A percentile compares a stretch with the other conserved stretches of the same genome.
phyloP scores from a whole-genome alignment of 2,113 vertebrate species.

The Todiramphus chloris region DNA sequence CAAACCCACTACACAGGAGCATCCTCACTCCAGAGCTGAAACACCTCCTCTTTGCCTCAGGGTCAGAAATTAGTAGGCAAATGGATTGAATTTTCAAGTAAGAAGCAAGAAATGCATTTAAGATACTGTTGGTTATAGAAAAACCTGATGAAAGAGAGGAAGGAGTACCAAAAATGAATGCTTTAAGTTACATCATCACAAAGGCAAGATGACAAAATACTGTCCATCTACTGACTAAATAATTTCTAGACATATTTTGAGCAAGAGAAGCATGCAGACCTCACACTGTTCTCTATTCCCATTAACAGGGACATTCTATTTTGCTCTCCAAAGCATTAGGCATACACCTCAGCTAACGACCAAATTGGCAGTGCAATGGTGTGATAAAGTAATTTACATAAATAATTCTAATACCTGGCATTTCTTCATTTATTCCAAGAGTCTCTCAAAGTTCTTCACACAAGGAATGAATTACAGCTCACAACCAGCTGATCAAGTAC shows the following conservation, averaged over 20 bases:
- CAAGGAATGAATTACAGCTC: not conserved
- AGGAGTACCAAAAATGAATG: not conserved
- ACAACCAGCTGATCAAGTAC: not conserved
- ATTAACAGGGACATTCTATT: not conserved
- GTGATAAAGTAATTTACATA: not conserved
- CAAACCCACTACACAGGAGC: not conserved
- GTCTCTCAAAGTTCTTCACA: not conserved
- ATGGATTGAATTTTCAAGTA: not conserved
- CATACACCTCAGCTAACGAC: not conserved
- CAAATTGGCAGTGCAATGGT: not conserved
- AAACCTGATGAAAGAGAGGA: not conserved
- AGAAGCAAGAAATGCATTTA: not conserved
- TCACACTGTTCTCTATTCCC: not conserved
- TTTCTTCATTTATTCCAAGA: not conserved
- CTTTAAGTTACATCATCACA: not conserved
- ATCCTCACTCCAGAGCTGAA: not conserved
- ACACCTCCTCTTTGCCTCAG: not conserved
- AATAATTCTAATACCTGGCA: not conserved
- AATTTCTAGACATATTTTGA: not conserved
- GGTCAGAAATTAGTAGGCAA: not conserved
- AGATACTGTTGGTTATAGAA: not conserved
- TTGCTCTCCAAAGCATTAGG: not conserved
- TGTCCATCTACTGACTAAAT: not conserved
- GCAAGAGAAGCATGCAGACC: not conserved
- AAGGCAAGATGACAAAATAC: not conserved